Conservation (phyloP, 2,797 vertebrate genomes). For the Sebastes trivittatus region DNA sequence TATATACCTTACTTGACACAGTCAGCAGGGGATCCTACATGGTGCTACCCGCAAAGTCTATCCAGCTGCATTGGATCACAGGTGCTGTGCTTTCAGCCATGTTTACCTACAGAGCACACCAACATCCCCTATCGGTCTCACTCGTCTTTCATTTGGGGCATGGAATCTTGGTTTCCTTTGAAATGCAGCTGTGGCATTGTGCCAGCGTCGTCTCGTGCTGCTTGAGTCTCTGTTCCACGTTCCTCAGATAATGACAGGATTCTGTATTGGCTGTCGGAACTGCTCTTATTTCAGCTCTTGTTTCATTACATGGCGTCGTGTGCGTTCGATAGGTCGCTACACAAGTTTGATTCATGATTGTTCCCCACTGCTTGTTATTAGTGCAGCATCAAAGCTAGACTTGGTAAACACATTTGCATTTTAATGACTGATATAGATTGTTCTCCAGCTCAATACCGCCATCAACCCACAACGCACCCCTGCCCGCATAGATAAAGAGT, state of each 20-base stretch:
- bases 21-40: neutral
- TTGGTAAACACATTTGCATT: conserved; percentile 80
- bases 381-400: conserved; percentile 70
- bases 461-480: conserved; percentile 40
- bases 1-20: conserved; percentile 4
- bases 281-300: conserved; percentile 67
- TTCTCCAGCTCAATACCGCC: conserved; percentile 61
- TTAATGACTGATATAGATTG: conserved; percentile 81
- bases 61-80: conserved; percentile 48
- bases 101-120: conserved; percentile 47
- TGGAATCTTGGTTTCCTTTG: conserved; percentile 53
- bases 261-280: conserved; percentile 64
- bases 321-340: conserved; percentile 67
- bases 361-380: conserved; percentile 76
- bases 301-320: conserved; percentile 69
- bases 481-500: conserved; percentile 34
- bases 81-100: conserved; percentile 44
- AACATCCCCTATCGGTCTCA: conserved; percentile 15
- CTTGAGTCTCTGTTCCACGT: conserved; percentile 58
- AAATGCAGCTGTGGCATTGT: conserved; percentile 49
- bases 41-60: neutral
- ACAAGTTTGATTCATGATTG: conserved; percentile 76
- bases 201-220: conserved; percentile 50
- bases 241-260: conserved; percentile 64
- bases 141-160: conserved; percentile 59